Base-by-base conservation (phyloP, 1,140 invertebrate genomes). In the Hydropsyche tenuis region DNA sequence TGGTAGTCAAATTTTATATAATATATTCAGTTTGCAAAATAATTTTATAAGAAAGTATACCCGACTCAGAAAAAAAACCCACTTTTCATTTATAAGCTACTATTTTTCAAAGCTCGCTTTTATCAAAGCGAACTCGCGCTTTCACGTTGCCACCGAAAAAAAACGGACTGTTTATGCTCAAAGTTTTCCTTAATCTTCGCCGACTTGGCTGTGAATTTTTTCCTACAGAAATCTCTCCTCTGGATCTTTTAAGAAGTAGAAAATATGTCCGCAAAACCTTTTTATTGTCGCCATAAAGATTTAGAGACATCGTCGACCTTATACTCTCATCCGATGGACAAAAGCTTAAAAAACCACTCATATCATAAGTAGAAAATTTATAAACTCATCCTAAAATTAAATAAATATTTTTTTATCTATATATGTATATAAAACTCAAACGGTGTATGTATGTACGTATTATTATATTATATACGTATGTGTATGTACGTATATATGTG, bases 131-230 rank as follows among this genome's bases (percentile, higher is more conserved):
- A 27, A 23, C 1, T 25, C 22, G 12, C 9, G 23, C 20, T 27
- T 23, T 60, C 12, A 12, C 56, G 56, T 23, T 22, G 56, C 23
- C 56, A 20, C 23, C 56, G 23, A 60, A 60, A 60, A 27, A 22
- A 60, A 60, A 60, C 12, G 18, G 23, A 60, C 56, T 60, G 56
- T 60, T 60, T 60, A 60, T 27, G 56, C 22, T 60, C 56, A 60
- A 60, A 60, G 56, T 60, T 60, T 60, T 60, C 23, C 56, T 60
- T 60, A 60, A 60, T 60, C 56, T 20, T 60, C 23, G 56, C 25
- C 12, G 56, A 60, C 56, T 60, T 37, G 22, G 56, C 11, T 20
- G 5, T 60, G 56, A 60, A 27, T 60, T 60, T 60, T 56, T 60
- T 60, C 25, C 23, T 20, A 25, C 23, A 1, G 23, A 5, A 60